phyloP scores from a whole-genome alignment of 2,888 invertebrate genomes.

The Alentia gelatinosa region DNA sequence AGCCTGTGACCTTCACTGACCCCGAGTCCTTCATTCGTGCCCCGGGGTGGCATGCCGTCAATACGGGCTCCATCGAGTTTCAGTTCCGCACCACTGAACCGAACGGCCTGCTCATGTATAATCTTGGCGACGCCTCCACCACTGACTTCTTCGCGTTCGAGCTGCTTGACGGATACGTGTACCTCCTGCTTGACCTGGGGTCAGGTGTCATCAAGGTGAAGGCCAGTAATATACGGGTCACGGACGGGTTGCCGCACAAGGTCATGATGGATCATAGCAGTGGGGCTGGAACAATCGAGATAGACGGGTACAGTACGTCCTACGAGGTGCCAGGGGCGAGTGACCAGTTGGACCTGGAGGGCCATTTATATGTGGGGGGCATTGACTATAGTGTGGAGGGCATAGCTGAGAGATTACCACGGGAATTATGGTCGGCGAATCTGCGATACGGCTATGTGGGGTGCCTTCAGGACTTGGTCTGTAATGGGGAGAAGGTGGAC shows the following conservation, averaged over 20 bases:
- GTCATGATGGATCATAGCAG: slow-evolving; percentile 91
- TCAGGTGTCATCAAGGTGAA: slow-evolving; percentile 88
- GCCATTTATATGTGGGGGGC: slow-evolving; percentile 93
- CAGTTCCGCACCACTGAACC: slow-evolving; percentile 97
- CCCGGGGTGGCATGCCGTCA: slow-evolving; percentile 95
- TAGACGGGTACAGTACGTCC: slow-evolving; percentile 85
- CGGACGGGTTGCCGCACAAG: slow-evolving; percentile 96
- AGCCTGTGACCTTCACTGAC: slow-evolving; percentile 95
- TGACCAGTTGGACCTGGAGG: slow-evolving; percentile 91
- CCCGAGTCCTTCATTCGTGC: slow-evolving; percentile 87
- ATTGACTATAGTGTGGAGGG: slow-evolving; percentile 80
- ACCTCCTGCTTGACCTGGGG: slow-evolving; percentile 94
- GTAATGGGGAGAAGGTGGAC: slow-evolving; percentile 93
- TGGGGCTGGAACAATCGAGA: slow-evolving; percentile 91
- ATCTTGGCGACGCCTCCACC: slow-evolving; percentile 85
- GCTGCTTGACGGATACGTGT: slow-evolving; percentile 94
- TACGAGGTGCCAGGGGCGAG: slow-evolving; percentile 85
- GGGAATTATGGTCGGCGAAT: slow-evolving; percentile 94
- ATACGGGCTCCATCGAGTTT: slow-evolving; percentile 92
- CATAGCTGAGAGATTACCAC: slow-evolving; percentile 83
- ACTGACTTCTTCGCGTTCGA: slow-evolving; percentile 96
- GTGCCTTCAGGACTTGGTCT: slow-evolving; percentile 92
- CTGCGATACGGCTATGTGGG: slow-evolving; percentile 95
- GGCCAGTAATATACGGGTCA: slow-evolving; percentile 88
- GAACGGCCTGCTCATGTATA: slow-evolving; percentile 95